Base-by-base conservation (phyloP, 2,888 invertebrate genomes). In the Lepidocyrtinus sp. region DNA sequence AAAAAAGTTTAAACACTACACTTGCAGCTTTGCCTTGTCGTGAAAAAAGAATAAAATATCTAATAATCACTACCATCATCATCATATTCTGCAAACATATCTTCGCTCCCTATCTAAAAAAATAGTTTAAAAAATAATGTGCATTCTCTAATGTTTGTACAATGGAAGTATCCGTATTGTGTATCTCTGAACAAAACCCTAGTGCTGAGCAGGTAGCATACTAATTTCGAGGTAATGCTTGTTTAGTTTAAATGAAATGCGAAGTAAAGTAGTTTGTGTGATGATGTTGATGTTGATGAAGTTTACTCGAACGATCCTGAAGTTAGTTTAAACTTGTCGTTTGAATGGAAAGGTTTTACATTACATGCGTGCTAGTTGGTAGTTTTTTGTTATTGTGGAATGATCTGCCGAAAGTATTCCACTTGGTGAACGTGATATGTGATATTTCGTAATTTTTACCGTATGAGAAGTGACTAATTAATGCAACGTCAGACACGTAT, bases 401-500 rank as follows among this genome's bases (percentile, higher is more conserved):
- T 36, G 50, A 15, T 50, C 2, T 17, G 50, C 50, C 36, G 36
- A 36, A 36, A 36, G 12, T n/a, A 50, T 50, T 50, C 50, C 50
- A n/a, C 17, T 50, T 50, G 50, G 50, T 50, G 50, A 50, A 50
- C 50, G 50, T 50, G 50, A 50, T 50, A 17, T n/a, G n/a, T n/a
- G n/a, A n/a, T 50, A 50, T 50, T 50, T 50, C n/a, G n/a, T 50
- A 50, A 50, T 50, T 7, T 50, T 50, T 50, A 50, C 50, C 50
- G 50, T 50, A 50, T 50, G 17, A n/a, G 50, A 50, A 50, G 17
- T 50, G 50, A 50, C 50, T 50, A 50, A 50, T 50, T 50, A 50
- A 50, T 50, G 50, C 50, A n/a, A 12, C 15, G 50, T 50, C 50
- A 50, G 50, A 50, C 17, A 50, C 50, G 17, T 12, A n/a, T n/a